Percentiles rank a stretch among this genome's conserved stretches.
Evolutionary conservation across 2,888 invertebrate genomes (phyloP).

Genomic region (Mesochorus sp.): DNA sequence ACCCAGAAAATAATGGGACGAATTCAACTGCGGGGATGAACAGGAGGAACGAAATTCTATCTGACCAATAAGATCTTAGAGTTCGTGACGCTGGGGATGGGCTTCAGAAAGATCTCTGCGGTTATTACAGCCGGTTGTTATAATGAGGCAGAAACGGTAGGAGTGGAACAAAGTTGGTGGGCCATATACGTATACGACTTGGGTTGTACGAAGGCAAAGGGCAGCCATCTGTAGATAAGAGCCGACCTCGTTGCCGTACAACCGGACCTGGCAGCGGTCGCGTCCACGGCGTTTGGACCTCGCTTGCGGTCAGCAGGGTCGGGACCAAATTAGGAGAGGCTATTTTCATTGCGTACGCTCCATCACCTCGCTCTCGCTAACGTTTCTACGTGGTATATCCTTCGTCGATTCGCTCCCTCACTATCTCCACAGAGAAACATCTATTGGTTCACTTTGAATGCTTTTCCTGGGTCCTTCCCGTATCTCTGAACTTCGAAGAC

Average conservation of each 20-base stretch:
- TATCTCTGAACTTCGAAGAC: no score
- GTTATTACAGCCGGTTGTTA: constrained; percentile 76
- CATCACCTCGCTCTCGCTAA: constrained; percentile 41
- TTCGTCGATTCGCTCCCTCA: constrained; percentile 28
- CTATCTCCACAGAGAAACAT: constrained; percentile 49
- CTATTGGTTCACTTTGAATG: no score
- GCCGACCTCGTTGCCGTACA: constrained; percentile 56
- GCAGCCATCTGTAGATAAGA: constrained; percentile 73
- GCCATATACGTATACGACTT: constrained; percentile 2
- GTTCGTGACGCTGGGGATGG: constrained; percentile 36
- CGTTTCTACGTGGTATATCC: constrained; percentile 15
- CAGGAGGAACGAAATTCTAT: constrained; percentile 49
- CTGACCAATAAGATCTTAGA: constrained; percentile 62
- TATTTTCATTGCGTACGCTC: constrained; percentile 76
- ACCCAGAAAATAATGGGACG: constrained; percentile 13
- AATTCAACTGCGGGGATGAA: neutral
- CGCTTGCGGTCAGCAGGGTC: constrained; percentile 73
- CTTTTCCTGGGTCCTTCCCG: no score
- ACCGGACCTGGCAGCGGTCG: constrained; percentile 39
- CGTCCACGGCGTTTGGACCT: constrained; percentile 51
- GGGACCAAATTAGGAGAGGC: constrained; percentile 75
- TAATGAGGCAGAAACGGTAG: constrained; percentile 71
- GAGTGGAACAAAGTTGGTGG: constrained; percentile 23
- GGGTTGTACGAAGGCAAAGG: constrained; percentile 44
- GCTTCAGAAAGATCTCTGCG: constrained; percentile 55